phyloP scores from a whole-genome alignment of 1,140 invertebrate species.

The Chlorops oryzae region DNA sequence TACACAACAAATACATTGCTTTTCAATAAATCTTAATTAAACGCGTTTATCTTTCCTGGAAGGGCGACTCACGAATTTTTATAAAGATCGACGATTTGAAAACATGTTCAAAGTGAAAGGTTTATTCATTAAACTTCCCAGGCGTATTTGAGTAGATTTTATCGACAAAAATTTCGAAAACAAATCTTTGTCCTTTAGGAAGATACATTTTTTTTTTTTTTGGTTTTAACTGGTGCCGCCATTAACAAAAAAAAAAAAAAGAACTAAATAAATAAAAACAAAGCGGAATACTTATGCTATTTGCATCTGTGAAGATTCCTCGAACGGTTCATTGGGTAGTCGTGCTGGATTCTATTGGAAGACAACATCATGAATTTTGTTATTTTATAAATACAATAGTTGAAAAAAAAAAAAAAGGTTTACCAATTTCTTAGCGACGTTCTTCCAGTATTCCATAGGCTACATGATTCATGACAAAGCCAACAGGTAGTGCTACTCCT shows the following conservation, averaged over 20 bases:
- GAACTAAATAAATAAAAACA: conserved; percentile 9
- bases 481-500: conserved; percentile 76
- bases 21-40: no score
- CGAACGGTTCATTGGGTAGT: conserved; percentile 48
- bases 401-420: conserved; percentile 26
- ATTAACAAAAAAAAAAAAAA: conserved; percentile 3
- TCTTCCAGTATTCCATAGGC: conserved; percentile 70
- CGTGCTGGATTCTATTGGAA: conserved; percentile 50
- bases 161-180: no score
- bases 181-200: no score
- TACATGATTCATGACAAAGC: conserved; percentile 73
- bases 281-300: conserved; percentile 27
- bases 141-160: no score
- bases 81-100: no score
- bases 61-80: no score
- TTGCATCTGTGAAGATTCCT: conserved; percentile 37
- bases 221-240: no score
- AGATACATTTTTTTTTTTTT: no score
- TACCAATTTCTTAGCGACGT: conserved; percentile 67
- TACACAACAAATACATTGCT: no score
- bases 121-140: no score
- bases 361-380: conserved; percentile 10
- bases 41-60: no score
- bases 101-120: no score
- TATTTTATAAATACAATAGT: neutral